Evolutionary conservation across 1,140 invertebrate species (phyloP), one percentile per base, ranked within the genome.

Genomic region (Danaus melanippus): DNA sequence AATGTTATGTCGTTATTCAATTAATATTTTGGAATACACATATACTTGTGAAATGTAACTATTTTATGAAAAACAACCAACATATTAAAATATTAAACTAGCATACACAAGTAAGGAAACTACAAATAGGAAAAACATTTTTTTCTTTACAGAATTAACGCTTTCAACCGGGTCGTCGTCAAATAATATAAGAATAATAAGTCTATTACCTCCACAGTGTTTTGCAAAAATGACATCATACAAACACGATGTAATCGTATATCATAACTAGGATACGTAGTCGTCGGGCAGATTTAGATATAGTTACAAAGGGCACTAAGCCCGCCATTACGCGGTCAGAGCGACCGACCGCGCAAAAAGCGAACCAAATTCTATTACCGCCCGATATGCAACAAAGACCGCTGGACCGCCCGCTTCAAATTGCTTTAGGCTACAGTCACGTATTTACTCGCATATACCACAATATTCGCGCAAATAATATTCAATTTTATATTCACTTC

Each of bases 361-460:
- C 80, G 73, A 60, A 76, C 80, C 79, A 83, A 86, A 86, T 86
- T 86, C 83, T 84, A 84, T 86, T 86, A 86, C 83, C 70, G 73
- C 64, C 73, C 77, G 74, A 86, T 84, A 84, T 83, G 76, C 83
- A 86, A 86, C 83, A 86, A 86, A 86, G 83, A 84, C 83, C 83
- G 68, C 80, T 73, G 70, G 69, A 66, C 68, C 67, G 74, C 75
- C 77, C 74, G 80, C 71, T 76, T 71, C 74, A 81, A 86, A 86
- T 86, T 86, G 83, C 80, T 86, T 83, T 84, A 86, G 76, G 76
- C 76, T 80, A 78, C 72, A 80, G 67, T 79, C 79, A 71, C 77
- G 74, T 84, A 82, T 85, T 81, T 81, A 84, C 75, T 76, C 68
- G 62, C 67, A 67, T 68, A 71, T 74, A 74, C 69, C 73, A 74